These are phyloP conservation scores for Frankliniella fusca DNA, from an alignment of 2,888 invertebrate genomes.

Conservation along the genomic window DNA sequence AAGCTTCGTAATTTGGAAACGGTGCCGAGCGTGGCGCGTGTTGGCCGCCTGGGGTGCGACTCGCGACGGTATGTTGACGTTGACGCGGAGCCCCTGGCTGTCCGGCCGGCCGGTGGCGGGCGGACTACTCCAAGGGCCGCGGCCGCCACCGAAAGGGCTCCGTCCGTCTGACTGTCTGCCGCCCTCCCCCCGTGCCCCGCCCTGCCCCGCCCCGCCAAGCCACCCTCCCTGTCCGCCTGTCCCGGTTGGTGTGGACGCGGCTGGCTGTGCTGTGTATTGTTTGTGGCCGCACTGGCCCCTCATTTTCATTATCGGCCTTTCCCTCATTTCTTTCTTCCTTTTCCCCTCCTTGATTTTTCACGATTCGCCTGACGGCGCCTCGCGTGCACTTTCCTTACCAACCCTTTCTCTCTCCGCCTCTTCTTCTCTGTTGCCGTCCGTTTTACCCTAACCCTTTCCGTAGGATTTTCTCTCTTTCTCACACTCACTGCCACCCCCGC, in stretches of 20 bases:
- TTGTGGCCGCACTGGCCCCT: slow-evolving; percentile 8
- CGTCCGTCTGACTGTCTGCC: no score
- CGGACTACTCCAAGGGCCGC: no score
- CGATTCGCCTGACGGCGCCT: not conserved
- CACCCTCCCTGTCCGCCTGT: no score
- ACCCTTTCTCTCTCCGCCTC: not conserved
- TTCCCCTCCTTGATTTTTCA: not conserved
- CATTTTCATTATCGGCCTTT: slow-evolving; percentile 10
- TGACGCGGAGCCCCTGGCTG: no score
- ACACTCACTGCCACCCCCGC: not conserved
- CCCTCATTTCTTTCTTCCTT: slow-evolving; percentile 13
- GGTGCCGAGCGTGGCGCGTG: no score
- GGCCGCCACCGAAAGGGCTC: no score
- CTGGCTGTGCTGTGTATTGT: not conserved
- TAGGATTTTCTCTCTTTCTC: not conserved
- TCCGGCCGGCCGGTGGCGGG: no score
- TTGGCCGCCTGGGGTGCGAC: no score
- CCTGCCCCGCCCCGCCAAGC: no score
- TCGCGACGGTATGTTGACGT: no score
- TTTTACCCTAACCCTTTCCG: not conserved
- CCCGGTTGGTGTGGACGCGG: not conserved
- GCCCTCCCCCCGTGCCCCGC: no score
- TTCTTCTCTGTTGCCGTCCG: not conserved
- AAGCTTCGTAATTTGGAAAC: no score
- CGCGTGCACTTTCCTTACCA: not conserved